These are phyloP conservation scores for Anagyrus pseudococci DNA, from an alignment of 2,888 invertebrate species.

Conservation along the genomic window DNA sequence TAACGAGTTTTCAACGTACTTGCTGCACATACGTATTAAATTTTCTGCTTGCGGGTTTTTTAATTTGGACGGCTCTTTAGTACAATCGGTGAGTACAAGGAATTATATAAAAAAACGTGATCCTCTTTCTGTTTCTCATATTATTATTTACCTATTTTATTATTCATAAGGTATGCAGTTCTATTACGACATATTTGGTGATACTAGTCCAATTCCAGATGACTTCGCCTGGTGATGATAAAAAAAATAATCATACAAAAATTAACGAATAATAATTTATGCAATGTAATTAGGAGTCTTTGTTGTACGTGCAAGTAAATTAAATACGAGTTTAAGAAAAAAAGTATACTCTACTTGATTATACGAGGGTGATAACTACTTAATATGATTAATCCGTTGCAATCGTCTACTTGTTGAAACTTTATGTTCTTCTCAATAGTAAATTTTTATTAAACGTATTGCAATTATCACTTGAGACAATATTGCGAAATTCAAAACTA, in stretches of 20 bases:
- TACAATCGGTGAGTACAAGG: slow-evolving; percentile 15
- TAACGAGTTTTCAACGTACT: slow-evolving; percentile 16
- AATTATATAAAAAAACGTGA: not conserved
- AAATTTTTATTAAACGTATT: no score
- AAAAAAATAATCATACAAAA: not conserved
- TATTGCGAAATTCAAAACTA: no score
- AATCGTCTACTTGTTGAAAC: no score
- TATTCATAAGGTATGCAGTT: not conserved
- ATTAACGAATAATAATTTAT: not conserved
- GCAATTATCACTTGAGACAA: no score
- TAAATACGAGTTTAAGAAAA: no score
- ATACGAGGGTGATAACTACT: no score
- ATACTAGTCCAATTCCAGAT: not conserved
- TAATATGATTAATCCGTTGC: not conserved
- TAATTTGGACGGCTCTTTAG: slow-evolving; percentile 14
- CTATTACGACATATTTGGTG: not conserved
- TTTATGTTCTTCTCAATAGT: no score
- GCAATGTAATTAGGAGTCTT: no score
- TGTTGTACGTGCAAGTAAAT: no score
- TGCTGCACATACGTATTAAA: slow-evolving; percentile 7
- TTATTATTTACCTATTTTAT: not conserved
- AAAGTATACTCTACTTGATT: no score
- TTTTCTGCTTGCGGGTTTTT: slow-evolving; percentile 28
- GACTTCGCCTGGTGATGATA: not conserved
- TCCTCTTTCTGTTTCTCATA: not conserved